These are phyloP conservation scores for Virgularia gustaviana DNA, from an alignment of 92 coral and sea anemone species.

Conservation along the genomic window DNA sequence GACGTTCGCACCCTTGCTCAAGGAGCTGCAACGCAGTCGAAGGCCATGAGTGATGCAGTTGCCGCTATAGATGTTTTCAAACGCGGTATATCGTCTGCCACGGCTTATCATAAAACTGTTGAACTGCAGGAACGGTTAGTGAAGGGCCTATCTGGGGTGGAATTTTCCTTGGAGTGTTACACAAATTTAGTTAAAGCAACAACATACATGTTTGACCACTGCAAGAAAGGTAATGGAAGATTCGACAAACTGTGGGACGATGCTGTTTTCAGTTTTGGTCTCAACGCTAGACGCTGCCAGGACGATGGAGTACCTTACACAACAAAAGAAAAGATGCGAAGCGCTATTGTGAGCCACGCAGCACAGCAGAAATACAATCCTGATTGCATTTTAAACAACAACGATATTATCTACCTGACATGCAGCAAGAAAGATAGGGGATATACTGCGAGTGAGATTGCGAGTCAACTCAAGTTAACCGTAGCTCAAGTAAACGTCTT, in stretches of 20 bases:
- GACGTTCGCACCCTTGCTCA: slow-evolving; percentile 32
- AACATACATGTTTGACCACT: slow-evolving; percentile 30
- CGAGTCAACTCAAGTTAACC: slow-evolving; percentile 31
- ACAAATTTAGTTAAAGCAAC: slow-evolving; percentile 27
- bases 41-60: slow-evolving; percentile 36
- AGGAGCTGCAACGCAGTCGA: slow-evolving; percentile 31
- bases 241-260: slow-evolving; percentile 21
- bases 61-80: slow-evolving; percentile 37
- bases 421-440: slow-evolving; percentile 47
- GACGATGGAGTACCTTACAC: slow-evolving; percentile 50
- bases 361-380: slow-evolving; percentile 35
- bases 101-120: slow-evolving; percentile 17
- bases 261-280: background rate
- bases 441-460: slow-evolving; percentile 11
- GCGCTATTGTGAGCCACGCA: slow-evolving; percentile 32
- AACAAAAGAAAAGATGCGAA: slow-evolving; percentile 37
- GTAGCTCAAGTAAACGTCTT: slow-evolving; percentile 30
- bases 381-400: slow-evolving; percentile 62
- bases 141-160: slow-evolving; percentile 32
- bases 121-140: slow-evolving; percentile 13
- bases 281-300: slow-evolving; percentile 37
- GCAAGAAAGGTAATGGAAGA: slow-evolving; percentile 39
- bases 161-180: slow-evolving; percentile 41
- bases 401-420: slow-evolving; percentile 37
- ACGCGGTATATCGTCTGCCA: slow-evolving; percentile 16